Percentiles rank a stretch among this genome's conserved stretches.
Conservation (phyloP, 2,797 vertebrate genomes). For the Neosilurus hyrtlii region DNA sequence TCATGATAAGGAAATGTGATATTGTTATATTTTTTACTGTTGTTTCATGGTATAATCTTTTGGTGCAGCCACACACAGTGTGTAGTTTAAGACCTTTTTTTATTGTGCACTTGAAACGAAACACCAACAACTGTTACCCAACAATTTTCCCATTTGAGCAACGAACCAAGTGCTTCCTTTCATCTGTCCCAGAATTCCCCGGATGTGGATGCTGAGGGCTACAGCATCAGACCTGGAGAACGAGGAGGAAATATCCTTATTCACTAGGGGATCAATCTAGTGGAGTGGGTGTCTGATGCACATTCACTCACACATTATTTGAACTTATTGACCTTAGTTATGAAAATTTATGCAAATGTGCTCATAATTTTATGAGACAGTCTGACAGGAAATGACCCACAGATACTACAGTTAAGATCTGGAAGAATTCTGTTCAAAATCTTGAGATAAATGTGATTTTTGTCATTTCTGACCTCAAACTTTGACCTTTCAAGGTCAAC, state of each 20-base stretch:
- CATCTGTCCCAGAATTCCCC: constrained; percentile 82
- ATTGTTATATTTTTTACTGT: not conserved
- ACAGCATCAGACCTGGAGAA: constrained; percentile 91
- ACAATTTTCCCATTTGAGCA: not conserved
- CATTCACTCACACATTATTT: too few relatives aligned
- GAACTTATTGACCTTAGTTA: too few relatives aligned
- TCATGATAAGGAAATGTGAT: not conserved
- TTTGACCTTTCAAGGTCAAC: too few relatives aligned
- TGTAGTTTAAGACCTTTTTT: not conserved
- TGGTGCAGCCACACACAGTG: not conserved
- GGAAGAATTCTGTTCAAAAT: too few relatives aligned
- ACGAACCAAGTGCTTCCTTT: not conserved
- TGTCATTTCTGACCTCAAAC: too few relatives aligned
- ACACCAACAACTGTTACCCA: not conserved
- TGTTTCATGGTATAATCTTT: not conserved
- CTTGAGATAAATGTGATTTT: too few relatives aligned
- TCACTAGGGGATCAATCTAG: too few relatives aligned
- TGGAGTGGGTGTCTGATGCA: too few relatives aligned
- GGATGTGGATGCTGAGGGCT: constrained; percentile 95
- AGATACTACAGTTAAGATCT: too few relatives aligned
- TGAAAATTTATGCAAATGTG: too few relatives aligned
- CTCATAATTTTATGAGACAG: too few relatives aligned
- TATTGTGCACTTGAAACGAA: not conserved
- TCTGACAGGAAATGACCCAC: too few relatives aligned
- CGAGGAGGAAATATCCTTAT: constrained; percentile 77